A percentile compares a stretch with the other conserved stretches of the same genome.
Conservation (phyloP, 2,888 invertebrate genomes). For the Lepas anatifera region DNA sequence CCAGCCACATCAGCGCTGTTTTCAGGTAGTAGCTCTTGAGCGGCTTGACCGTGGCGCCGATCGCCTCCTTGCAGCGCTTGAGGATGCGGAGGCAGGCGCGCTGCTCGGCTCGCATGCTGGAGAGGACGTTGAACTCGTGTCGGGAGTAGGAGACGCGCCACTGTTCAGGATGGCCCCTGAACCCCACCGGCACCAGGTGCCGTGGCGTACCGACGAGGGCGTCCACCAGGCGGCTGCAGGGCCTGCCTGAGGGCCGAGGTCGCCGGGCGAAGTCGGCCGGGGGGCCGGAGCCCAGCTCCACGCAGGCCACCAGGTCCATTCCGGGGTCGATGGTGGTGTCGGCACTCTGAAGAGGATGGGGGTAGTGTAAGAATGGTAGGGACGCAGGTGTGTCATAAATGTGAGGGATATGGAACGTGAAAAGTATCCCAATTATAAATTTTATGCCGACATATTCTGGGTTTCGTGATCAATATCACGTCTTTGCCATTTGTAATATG, state of each 20-base stretch:
- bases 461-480: too few species aligned
- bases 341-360: too few species aligned
- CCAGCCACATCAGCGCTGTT: background rate
- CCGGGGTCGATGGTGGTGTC: background rate
- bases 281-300: background rate
- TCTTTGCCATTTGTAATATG: too few species aligned
- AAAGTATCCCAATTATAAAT: too few species aligned
- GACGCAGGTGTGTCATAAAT: too few species aligned
- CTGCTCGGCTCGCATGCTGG: background rate
- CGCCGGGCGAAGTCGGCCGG: background rate
- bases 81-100: background rate
- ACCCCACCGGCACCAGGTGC: background rate
- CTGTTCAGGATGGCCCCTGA: background rate
- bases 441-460: too few species aligned
- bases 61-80: background rate
- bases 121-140: background rate
- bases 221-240: background rate
- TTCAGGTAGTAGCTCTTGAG: slow-evolving; percentile 10
- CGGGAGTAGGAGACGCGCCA: background rate
- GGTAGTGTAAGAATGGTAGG: too few species aligned
- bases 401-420: too few species aligned
- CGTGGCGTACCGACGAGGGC: background rate
- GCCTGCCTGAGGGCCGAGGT: background rate
- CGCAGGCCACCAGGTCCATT: background rate
- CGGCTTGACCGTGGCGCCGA: background rate